A percentile compares a stretch with the other conserved stretches of the same genome.
phyloP scores from a whole-genome alignment of 2,113 vertebrate genomes.

The Sciurus niger region DNA sequence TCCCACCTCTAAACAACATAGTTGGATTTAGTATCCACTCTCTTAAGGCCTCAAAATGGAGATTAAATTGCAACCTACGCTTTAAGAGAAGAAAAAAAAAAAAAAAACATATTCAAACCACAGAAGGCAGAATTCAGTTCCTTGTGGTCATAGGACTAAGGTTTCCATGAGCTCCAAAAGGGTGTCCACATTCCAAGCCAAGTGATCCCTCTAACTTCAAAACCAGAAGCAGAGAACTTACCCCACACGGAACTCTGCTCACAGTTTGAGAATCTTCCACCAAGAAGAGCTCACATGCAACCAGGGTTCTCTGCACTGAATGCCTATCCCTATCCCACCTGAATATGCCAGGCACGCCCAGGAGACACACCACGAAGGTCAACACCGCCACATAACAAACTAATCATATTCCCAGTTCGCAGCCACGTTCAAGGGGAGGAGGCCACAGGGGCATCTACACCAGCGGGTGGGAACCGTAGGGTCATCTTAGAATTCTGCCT shows the following conservation, averaged over 20 bases:
- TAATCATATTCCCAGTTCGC: not conserved
- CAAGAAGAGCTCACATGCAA: not conserved
- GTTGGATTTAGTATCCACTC: not conserved
- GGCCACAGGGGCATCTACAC: fast-evolving
- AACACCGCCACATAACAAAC: not conserved
- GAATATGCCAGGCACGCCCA: not conserved
- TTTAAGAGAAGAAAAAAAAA: not conserved
- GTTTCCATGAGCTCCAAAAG: not conserved
- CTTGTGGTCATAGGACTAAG: not conserved
- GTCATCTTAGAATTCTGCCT: not conserved
- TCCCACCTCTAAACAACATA: not conserved
- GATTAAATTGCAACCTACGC: not conserved
- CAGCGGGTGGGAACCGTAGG: fast-evolving
- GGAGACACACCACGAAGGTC: not conserved
- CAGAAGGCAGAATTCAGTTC: not conserved
- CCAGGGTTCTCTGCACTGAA: too few species aligned
- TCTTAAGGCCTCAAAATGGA: not conserved
- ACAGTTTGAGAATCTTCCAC: not conserved
- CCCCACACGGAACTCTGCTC: not conserved
- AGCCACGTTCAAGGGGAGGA: not conserved
- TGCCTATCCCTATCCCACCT: too few species aligned
- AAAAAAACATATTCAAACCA: not conserved
- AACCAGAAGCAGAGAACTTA: not conserved
- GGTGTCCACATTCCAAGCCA: not conserved
- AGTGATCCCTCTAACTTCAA: not conserved